phyloP scores from a whole-genome alignment of 2,797 vertebrate species.

The Alca torda region DNA sequence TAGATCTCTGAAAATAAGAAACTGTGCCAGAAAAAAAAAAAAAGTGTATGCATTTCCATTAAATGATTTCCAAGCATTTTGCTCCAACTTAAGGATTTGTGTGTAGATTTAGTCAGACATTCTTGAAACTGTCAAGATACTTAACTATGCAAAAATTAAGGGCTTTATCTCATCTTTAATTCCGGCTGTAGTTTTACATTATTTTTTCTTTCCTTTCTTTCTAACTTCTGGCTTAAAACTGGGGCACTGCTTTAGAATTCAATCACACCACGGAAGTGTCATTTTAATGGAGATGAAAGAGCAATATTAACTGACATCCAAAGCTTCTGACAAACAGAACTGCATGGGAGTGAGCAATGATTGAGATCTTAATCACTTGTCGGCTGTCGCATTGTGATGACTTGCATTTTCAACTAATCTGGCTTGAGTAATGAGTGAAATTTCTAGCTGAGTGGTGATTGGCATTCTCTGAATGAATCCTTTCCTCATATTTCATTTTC shows the following conservation, averaged over 20 bases:
- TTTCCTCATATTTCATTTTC: slow-evolving; percentile 64
- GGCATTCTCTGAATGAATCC: slow-evolving; percentile 63
- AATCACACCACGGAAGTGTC: slow-evolving; percentile 30
- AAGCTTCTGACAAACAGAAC: slow-evolving; percentile 59
- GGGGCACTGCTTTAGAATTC: slow-evolving; percentile 16
- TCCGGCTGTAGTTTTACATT: slow-evolving; percentile 8
- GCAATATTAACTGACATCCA: slow-evolving; percentile 53
- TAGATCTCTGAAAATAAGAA: not conserved
- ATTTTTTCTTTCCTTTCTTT: slow-evolving; percentile 34
- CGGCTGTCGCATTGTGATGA: slow-evolving; percentile 52
- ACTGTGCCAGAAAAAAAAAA: not conserved
- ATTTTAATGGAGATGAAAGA: slow-evolving; percentile 59
- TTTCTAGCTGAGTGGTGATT: slow-evolving; percentile 53
- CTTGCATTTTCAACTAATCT: slow-evolving; percentile 66
- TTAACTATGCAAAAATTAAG: slow-evolving; percentile 24
- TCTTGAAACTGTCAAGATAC: slow-evolving; percentile 33
- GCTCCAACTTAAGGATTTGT: not conserved
- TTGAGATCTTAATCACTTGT: slow-evolving; percentile 67
- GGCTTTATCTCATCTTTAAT: slow-evolving; percentile 43
- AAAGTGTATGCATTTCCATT: not conserved
- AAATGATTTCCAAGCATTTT: slow-evolving; percentile 1
- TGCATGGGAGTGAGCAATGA: slow-evolving; percentile 37
- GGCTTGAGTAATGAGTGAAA: slow-evolving; percentile 61
- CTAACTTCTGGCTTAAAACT: slow-evolving; percentile 19
- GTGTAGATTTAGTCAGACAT: not conserved